These are phyloP conservation scores for Orchestia grillus DNA, from an alignment of 1,140 invertebrate species.

Conservation along the genomic window DNA sequence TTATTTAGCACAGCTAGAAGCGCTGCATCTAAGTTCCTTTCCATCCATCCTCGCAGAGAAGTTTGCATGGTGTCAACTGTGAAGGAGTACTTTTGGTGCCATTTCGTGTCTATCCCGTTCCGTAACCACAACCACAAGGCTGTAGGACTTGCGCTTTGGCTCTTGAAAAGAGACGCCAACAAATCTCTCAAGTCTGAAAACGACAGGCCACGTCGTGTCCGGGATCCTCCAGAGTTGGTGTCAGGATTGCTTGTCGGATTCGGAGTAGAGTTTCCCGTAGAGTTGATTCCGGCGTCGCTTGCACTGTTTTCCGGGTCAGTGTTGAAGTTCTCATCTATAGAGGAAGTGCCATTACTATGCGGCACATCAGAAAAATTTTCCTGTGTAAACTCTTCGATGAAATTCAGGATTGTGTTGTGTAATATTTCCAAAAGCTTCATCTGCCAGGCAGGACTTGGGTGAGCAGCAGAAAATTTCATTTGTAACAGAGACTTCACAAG, in stretches of 20 bases:
- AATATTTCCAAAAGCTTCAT: conserved; percentile 38
- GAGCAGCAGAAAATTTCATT: neutral
- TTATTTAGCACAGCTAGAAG: neutral
- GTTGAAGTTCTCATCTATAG: neutral
- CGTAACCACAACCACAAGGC: neutral
- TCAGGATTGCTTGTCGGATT: neutral
- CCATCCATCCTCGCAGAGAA: neutral
- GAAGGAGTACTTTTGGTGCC: neutral
- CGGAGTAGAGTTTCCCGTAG: neutral
- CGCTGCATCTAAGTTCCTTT: neutral
- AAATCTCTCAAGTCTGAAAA: conserved; percentile 4
- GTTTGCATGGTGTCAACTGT: neutral
- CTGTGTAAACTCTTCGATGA: neutral
- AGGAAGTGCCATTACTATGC: neutral
- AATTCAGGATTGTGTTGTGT: neutral
- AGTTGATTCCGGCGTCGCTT: neutral
- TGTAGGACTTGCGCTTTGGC: neutral
- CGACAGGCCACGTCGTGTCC: neutral
- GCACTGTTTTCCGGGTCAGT: neutral
- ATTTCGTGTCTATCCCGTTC: neutral
- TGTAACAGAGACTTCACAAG: conserved; percentile 12
- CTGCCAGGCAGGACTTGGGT: neutral
- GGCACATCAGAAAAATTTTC: neutral
- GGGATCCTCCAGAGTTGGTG: neutral
- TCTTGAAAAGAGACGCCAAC: neutral